phyloP scores from a whole-genome alignment of 2,888 invertebrate species.

The Diachrysia chrysitis region DNA sequence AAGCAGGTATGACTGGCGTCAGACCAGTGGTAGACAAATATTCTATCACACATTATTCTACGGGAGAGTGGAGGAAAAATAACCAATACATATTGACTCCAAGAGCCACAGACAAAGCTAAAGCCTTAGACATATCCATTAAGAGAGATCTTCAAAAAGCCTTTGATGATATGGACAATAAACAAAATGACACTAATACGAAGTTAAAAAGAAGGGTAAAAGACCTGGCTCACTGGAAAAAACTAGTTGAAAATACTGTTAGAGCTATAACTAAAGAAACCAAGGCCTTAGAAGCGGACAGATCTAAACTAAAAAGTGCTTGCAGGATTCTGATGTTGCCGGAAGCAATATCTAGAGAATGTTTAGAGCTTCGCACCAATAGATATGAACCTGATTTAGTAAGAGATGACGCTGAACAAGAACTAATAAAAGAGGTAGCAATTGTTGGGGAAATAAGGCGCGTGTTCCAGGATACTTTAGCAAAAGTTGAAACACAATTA shows the following conservation, averaged over 20 bases:
- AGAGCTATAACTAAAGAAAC: slow-evolving; percentile 91
- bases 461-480: slow-evolving; percentile 90
- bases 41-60: slow-evolving; percentile 92
- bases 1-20: slow-evolving; percentile 92
- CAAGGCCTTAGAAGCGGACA: slow-evolving; percentile 90
- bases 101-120: slow-evolving; percentile 75
- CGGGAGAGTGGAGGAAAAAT: slow-evolving; percentile 92
- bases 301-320: slow-evolving; percentile 91
- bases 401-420: slow-evolving; percentile 94
- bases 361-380: slow-evolving; percentile 91
- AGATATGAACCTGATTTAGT: slow-evolving; percentile 93
- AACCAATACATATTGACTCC: slow-evolving; percentile 87
- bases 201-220: slow-evolving; percentile 72
- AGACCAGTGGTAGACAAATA: slow-evolving; percentile 94
- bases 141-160: slow-evolving; percentile 84
- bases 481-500: slow-evolving; percentile 92
- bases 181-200: slow-evolving; percentile 83
- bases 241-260: slow-evolving; percentile 90
- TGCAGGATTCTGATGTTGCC: slow-evolving; percentile 91
- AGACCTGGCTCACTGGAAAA: slow-evolving; percentile 91
- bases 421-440: slow-evolving; percentile 93
- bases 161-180: slow-evolving; percentile 88
- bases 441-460: slow-evolving; percentile 92
- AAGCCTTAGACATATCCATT: slow-evolving; percentile 65
- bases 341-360: slow-evolving; percentile 92